These are phyloP conservation scores for Palythoa caribaeorum DNA, from an alignment of 92 coral and sea anemone genomes.

Conservation along the genomic window DNA sequence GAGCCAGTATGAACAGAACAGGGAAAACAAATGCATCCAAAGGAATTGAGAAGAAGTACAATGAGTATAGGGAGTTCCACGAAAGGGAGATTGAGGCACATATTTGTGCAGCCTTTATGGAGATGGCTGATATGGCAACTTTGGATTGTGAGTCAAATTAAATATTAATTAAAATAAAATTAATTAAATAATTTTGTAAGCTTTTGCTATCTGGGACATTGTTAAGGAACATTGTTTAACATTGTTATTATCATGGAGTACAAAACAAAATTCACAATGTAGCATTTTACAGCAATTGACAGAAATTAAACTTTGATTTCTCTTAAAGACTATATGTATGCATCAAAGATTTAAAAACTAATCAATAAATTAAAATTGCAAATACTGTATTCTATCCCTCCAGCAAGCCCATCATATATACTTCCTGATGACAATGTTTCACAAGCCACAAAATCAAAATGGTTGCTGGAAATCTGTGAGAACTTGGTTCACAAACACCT, in stretches of 20 bases:
- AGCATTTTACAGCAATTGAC: conserved; percentile 1
- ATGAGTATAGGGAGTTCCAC: conserved; percentile 50
- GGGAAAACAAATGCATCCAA: conserved; percentile 51
- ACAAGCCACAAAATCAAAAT: conserved; percentile 7
- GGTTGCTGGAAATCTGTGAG: conserved; percentile 44
- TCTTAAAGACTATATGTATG: neutral
- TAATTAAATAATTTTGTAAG: neutral
- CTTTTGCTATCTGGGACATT: neutral
- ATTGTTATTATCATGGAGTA: conserved; percentile 1
- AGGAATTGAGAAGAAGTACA: conserved; percentile 36
- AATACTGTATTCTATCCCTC: conserved; percentile 18
- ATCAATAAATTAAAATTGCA: neutral
- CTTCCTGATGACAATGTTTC: neutral
- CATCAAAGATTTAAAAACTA: neutral
- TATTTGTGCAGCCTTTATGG: conserved; percentile 53
- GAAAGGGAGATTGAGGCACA: conserved; percentile 41
- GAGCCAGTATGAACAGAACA: conserved; percentile 48
- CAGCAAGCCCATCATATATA: conserved; percentile 6
- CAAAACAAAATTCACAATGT: neutral
- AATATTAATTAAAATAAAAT: neutral
- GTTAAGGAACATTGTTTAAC: neutral
- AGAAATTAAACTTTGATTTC: neutral
- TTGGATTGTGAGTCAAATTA: conserved; percentile 34
- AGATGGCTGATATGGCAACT: conserved; percentile 38
- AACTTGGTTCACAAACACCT: conserved; percentile 8